Evolutionary conservation across 2,888 invertebrate genomes (phyloP), one percentile per base, ranked within the genome.

Genomic region (Lottia gigantea): DNA sequence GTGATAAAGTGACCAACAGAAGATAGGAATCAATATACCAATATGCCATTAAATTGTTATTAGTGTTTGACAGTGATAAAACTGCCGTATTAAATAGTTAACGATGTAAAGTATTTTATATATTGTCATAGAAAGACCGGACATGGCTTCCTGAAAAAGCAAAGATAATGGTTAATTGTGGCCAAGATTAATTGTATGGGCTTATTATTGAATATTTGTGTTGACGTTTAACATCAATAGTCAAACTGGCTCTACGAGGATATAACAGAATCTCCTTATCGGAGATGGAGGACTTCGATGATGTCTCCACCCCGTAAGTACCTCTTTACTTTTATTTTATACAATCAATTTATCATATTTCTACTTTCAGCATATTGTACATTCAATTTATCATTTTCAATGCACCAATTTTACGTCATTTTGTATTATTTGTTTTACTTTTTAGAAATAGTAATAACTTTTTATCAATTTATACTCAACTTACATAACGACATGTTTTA

Each of bases 271-370:
- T 77, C 72, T 77, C 76, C 45, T 71, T 76, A 62, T 67, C 73
- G 49, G 76, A 78, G 70, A 76, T 76, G 75, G 76, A 77, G 65
- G 76, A 78, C 55, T 76, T 78, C 62, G 78, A 78, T 15, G 75
- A 76, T 67, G 69, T 77, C 62, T 62, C 73, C 55, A 23, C 55
- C 6, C 25, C 74, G 78, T 77, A 68, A 76, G 76, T 76, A 68
- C 12, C 23, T 45, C 19, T 66, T 67, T 66, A 62, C 16, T 11
- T 16, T 65, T 47, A 45, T 46, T 45, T 19, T 45, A 15, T 46
- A 19, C 31, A 40, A 40, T 40, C 40, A 40, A 40, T 40, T 40
- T 40, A 40, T 40, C 40, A 40, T 40, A 8, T 40, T 40, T 6
- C 40, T 40, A 40, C 40, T 40, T 40, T 40, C 1, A 40, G 40